Conservation (phyloP, 2,797 vertebrate species). For the Zalophus californianus region DNA sequence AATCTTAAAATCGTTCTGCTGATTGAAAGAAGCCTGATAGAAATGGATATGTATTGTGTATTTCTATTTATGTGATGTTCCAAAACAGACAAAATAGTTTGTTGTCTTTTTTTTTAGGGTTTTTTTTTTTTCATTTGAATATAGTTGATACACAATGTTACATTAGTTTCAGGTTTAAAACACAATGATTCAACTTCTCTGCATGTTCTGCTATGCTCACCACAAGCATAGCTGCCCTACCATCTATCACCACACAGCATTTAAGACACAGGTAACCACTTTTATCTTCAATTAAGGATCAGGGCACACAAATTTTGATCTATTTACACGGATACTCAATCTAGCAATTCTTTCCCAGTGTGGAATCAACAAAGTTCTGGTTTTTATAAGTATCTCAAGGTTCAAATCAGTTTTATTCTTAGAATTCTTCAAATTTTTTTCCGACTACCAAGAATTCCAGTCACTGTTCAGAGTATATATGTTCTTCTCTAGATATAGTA, state of each 20-base stretch:
- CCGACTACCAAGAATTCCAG: neutral
- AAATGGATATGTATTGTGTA: neutral
- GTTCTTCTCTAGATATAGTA: neutral
- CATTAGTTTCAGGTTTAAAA: neutral
- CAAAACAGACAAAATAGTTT: neutral
- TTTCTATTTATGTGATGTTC: neutral
- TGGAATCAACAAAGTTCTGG: neutral
- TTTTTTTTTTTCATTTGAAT: neutral
- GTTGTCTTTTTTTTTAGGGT: neutral
- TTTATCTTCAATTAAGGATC: neutral
- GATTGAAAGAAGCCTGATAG: neutral
- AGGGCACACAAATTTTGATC: slow-evolving; percentile 5
- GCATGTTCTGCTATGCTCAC: neutral
- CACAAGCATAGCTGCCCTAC: neutral
- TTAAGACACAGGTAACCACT: neutral
- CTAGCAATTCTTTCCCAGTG: neutral
- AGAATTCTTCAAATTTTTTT: slow-evolving; percentile 28
- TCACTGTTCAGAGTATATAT: neutral
- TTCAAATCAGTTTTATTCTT: neutral
- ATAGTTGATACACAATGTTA: neutral
- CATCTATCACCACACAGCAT: neutral
- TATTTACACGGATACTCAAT: neutral
- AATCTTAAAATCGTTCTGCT: neutral
- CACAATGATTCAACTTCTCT: neutral
- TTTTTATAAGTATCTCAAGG: neutral